Evolutionary conservation across 2,888 invertebrate species (phyloP), one percentile per base, ranked within the genome.

Genomic region (Nomada ruficornis): DNA sequence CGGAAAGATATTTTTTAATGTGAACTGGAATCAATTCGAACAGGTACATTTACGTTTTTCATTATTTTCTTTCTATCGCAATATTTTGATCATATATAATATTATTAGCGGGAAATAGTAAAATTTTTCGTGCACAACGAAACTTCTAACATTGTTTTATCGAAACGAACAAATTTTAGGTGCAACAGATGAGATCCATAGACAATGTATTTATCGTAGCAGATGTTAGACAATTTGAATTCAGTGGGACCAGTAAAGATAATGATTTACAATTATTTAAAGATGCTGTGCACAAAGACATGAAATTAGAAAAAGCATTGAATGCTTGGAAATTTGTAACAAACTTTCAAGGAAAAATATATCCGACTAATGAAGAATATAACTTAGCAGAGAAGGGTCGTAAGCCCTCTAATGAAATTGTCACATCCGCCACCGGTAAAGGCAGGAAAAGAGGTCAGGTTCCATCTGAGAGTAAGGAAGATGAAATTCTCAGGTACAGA

Each of bases 401-500:
- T 20, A 77, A 78, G 36, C 42, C 63, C 0, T 63, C 52, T 42
- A 74, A 85, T 4, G 75, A 54, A 60, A 13, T 10, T 65, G 26
- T 59, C 23, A 26, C 54, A 55, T 29, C 60, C 7, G 26, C 29
- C 0, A 64, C 15, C 9, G 72, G 69, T 65, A 88, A 75, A 60
- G 86, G 86, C 2, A 87, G 85, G 52, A 92, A 89, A 82, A 83
- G 91, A 47, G 91, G 91, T 11, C 79, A 84, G 59, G 86, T 89
- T 84, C 92, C 92, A 3, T 83, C 87, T 2, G n/a, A 80, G 1
- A 80, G 89, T 2, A 67, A 80, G 15, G 82, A 88, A 68, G 83
- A 90, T 55, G 87, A 90, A 75, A 79, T 94, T 63, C 83, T 94
- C 29, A 93, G 93, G 76, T 95, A 94, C 83, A 93, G 96, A 83